A percentile compares a stretch with the other conserved stretches of the same genome.
Conservation (phyloP, 2,888 invertebrate species). For the Calameuta pallipes region DNA sequence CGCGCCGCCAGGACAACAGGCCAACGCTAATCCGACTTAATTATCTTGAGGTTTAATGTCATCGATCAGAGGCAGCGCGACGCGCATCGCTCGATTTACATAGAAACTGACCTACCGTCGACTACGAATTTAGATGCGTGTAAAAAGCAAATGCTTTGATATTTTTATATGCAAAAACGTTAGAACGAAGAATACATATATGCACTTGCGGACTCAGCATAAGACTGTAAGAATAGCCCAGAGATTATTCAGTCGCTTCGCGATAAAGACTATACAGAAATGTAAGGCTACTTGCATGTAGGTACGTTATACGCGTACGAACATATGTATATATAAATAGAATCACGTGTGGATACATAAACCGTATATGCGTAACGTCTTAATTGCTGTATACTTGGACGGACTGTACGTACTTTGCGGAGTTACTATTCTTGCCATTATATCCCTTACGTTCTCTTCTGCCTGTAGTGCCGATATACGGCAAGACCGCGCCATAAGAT, state of each 20-base stretch:
- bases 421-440: not conserved
- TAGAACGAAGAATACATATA: too few species aligned
- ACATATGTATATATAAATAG: not conserved
- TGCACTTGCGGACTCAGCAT: not conserved
- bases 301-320: not conserved
- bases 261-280: not conserved
- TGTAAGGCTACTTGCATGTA: not conserved
- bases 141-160: too few species aligned
- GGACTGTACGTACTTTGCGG: not conserved
- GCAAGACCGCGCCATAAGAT: not conserved
- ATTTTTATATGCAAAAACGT: too few species aligned
- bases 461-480: not conserved
- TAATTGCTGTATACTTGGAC: not conserved
- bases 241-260: not conserved
- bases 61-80: too few species aligned
- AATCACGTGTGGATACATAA: not conserved
- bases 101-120: too few species aligned
- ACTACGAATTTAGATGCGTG: too few species aligned
- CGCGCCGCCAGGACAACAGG: too few species aligned
- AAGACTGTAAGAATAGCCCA: not conserved
- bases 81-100: too few species aligned
- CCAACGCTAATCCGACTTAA: too few species aligned
- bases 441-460: not conserved
- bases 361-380: not conserved
- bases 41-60: too few species aligned